A percentile compares a stretch with the other conserved stretches of the same genome.
Conservation (phyloP, 2,888 invertebrate species). For the Plemyria rubiginata region DNA sequence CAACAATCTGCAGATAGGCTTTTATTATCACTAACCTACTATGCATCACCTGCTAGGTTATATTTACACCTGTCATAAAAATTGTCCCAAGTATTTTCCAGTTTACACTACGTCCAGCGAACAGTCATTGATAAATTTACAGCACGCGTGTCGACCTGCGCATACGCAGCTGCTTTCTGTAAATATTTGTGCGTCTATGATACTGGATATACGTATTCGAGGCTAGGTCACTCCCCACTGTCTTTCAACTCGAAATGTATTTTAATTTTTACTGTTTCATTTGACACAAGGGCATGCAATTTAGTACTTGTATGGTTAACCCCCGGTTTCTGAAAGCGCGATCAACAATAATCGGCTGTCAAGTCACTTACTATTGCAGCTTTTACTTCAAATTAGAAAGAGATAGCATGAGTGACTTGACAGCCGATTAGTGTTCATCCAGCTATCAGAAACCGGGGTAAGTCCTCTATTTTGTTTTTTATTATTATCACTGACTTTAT, state of each 20-base stretch:
- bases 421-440: no score
- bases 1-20: no score
- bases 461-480: not conserved
- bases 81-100: constrained; percentile 20
- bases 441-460: no score
- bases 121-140: constrained; percentile 66
- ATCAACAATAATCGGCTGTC: no score
- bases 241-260: not conserved
- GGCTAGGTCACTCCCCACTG: constrained; percentile 6
- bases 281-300: not conserved
- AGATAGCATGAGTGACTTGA: no score
- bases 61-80: constrained; percentile 25
- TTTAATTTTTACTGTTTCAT: not conserved
- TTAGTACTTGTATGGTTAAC: no score
- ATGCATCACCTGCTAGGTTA: constrained; percentile 13
- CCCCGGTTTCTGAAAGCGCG: no score
- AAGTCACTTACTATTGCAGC: no score
- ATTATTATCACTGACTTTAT: not conserved
- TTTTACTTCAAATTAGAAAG: no score
- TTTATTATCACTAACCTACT: not conserved
- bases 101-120: constrained; percentile 32
- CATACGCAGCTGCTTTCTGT: constrained; percentile 63
- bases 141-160: constrained; percentile 49
- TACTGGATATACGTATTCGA: constrained; percentile 20
- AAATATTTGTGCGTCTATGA: constrained; percentile 71